Conservation (phyloP, 2,888 invertebrate species). For the Chymomyza fuscimana region DNA sequence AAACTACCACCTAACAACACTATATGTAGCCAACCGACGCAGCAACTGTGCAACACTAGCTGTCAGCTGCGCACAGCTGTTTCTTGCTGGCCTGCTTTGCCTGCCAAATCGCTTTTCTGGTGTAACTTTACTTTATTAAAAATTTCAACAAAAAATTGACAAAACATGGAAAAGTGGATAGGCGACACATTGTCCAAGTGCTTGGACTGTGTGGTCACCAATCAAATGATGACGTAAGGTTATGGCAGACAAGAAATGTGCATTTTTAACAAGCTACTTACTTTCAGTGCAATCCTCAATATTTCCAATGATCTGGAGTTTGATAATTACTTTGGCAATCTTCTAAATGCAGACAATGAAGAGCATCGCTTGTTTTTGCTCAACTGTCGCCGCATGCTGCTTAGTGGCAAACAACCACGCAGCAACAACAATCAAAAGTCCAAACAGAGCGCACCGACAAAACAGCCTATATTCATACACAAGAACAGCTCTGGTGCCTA, state of each 20-base stretch:
- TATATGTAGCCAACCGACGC: neutral
- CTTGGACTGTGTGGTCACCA: slow-evolving; percentile 85
- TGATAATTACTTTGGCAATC: slow-evolving; percentile 88
- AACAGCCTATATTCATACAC: slow-evolving; percentile 2
- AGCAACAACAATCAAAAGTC: slow-evolving; percentile 25
- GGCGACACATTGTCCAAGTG: slow-evolving; percentile 84
- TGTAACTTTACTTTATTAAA: slow-evolving; percentile 23
- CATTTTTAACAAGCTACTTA: neutral
- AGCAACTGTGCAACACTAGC: slow-evolving; percentile 33
- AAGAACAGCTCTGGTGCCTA: slow-evolving; percentile 55
- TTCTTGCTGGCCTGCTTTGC: slow-evolving; percentile 11
- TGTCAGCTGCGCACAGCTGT: neutral
- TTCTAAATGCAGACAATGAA: slow-evolving; percentile 85
- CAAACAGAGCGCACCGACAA: neutral
- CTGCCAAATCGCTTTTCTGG: slow-evolving; percentile 12
- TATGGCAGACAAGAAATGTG: neutral
- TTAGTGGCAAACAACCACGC: slow-evolving; percentile 77
- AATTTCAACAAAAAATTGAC: neutral
- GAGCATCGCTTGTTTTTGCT: slow-evolving; percentile 85
- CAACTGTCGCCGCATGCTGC: slow-evolving; percentile 82
- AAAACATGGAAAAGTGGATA: slow-evolving; percentile 84
- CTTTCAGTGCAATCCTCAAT: slow-evolving; percentile 85
- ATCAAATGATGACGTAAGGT: slow-evolving; percentile 85
- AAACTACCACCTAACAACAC: slow-evolving; percentile 23
- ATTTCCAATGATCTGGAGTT: slow-evolving; percentile 87